Evolutionary conservation across 2,113 vertebrate species (phyloP), one percentile per base, ranked within the genome.

Genomic region (Parotia lawesii): DNA sequence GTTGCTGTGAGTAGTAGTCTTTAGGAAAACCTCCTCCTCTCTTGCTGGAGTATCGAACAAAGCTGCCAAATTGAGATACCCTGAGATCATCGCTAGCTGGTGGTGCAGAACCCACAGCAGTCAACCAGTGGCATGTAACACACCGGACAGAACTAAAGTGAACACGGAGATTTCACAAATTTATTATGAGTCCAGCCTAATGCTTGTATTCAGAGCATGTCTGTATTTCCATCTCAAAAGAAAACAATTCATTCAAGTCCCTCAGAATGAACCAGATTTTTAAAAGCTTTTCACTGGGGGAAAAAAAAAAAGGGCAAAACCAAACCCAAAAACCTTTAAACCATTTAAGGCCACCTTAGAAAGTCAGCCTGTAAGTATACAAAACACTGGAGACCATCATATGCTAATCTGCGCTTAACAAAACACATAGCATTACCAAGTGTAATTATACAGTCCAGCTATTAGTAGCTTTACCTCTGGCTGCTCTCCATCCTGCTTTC

Each of bases 381-480:
- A 85, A 86, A 95, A 73, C 92, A 84, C 74, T 87, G 94, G 94
- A 96, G 91, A 97, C 94, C 70, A 60, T 94, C 86, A 72, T 79
- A 87, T 95, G 88, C 89, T 87, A 96, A 96, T 97, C 78, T 70
- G 88, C 91, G 70, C 9, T 95, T 95, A 94, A 90, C 95, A 96
- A 98, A 97, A 96, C 81, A 88, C 76, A 95, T 85, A 96, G 61
- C 69, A 91, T 97, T 97, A 96, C 93, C 65, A 87, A 96, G 81
- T 91, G 94, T 95, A 94, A 96, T 96, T 96, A 94, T 91, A 83
- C 90, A 96, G 96, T 92, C 97, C 90, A 74, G 93, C 95, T 96
- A 97, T 97, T 97, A 98, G 96, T 83, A 95, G 92, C 85, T 95
- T 96, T 97, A 97, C 90, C 89, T 83, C 94, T 97, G 97, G 91